Conservation (phyloP, 2,888 invertebrate species). For the Agonum fuliginosum region DNA sequence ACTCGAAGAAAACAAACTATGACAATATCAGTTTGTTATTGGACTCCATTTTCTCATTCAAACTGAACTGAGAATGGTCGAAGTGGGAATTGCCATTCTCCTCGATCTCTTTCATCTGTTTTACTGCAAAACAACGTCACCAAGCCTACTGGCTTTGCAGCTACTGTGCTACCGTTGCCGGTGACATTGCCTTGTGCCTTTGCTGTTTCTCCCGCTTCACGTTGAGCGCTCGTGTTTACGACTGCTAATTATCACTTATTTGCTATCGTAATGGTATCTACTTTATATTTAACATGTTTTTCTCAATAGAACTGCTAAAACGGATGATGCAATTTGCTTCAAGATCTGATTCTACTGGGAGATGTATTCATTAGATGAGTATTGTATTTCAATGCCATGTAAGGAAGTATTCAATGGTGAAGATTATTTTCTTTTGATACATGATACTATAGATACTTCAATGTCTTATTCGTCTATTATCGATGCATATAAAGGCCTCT, state of each 20-base stretch:
- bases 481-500: background rate
- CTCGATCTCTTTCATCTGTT: too few species aligned
- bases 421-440: background rate
- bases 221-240: conserved; percentile 39
- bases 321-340: conserved; percentile 30
- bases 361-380: conserved; percentile 34
- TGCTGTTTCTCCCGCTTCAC: conserved; percentile 3
- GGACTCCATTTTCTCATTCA: too few species aligned
- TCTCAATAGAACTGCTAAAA: conserved; percentile 40
- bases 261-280: conserved; percentile 47
- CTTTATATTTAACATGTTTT: conserved; percentile 44
- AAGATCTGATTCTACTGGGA: conserved; percentile 18
- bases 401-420: background rate
- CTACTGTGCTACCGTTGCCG: conserved; percentile 3
- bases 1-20: too few species aligned
- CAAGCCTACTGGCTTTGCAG: conserved; percentile 7
- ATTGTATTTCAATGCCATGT: conserved; percentile 20
- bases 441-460: too few species aligned
- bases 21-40: too few species aligned
- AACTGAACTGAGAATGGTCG: too few species aligned
- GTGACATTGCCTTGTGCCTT: conserved; percentile 16
- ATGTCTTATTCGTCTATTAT: background rate
- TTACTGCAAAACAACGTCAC: conserved; percentile 15
- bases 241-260: conserved; percentile 45
- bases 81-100: too few species aligned